Evolutionary conservation across 2,113 vertebrate species (phyloP).

Genomic region (Etheostoma cragini): DNA sequence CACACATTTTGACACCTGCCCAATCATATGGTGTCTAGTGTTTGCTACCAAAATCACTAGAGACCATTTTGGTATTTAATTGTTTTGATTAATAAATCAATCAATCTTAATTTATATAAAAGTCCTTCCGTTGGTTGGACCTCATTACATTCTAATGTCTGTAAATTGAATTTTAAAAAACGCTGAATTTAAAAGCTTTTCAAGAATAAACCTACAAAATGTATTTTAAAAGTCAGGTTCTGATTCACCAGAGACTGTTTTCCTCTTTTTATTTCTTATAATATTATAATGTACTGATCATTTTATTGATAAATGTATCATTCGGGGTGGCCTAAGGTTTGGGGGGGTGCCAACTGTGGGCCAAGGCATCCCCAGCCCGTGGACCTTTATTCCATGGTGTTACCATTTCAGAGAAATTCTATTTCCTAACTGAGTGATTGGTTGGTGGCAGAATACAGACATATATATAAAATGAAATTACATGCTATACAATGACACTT

Average conservation of each 20-base stretch:
- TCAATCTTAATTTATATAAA: not conserved
- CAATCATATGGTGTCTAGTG: no score
- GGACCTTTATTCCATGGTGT: not conserved
- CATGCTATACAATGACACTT: no score
- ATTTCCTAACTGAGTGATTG: not conserved
- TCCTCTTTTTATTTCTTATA: not conserved
- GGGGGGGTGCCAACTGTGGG: not conserved
- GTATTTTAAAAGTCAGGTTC: no score
- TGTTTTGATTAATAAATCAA: not conserved
- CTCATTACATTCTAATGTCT: not conserved
- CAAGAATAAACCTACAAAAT: no score
- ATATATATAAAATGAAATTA: no score
- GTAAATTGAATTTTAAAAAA: no score
- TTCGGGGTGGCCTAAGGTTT: not conserved
- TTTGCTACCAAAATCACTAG: not conserved
- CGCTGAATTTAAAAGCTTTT: no score
- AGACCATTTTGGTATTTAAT: not conserved
- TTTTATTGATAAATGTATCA: not conserved
- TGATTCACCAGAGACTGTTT: no score
- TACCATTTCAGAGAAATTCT: not conserved
- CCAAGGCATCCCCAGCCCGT: not conserved
- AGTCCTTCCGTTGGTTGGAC: not conserved
- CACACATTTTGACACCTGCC: not conserved
- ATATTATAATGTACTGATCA: not conserved
- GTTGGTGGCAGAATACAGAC: rapidly evolving